Evolutionary conservation across 2,888 invertebrate genomes (phyloP), one percentile per base, ranked within the genome.

Genomic region (Aphrophora alni): DNA sequence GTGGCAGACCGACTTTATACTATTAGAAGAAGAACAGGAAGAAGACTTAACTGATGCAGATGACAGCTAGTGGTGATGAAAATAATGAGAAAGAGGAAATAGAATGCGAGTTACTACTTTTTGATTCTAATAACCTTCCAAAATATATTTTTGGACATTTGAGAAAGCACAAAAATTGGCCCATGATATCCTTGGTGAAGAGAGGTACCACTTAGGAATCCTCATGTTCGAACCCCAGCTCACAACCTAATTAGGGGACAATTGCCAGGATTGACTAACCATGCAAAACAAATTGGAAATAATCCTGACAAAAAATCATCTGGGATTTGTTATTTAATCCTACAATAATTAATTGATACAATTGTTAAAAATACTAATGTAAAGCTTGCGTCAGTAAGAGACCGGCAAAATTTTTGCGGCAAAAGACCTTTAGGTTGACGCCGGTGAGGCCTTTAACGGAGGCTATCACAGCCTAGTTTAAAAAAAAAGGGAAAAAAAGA

Each of bases 291-390:
- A 5, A 21, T 72, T 72, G 72, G 72, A 24, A 72, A 5, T 72
- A 72, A 72, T 4, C 72, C 72, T 7, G 72, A 21, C 10, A 72
- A 25, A 26, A 72, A 72, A 4, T 3, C 4, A 27, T 72, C 7
- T 72, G 72, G 72, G 72, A 72, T 26, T 5, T 72, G 7, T 25
- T 72, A 10, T 5, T 72, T 72, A 27, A 72, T 25, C 4, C 24
- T 21, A 26, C 72, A 10, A 21, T n/a, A n/a, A n/a, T n/a, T 72
- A 26, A 27, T 72, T 72, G 72, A 72, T 26, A 10, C 5, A 25
- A 72, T 72, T 72, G 72, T 72, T 26, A 25, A 21, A 10, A 72
- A 72, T 21, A 72, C 72, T 27, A 72, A 72, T 72, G 72, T 72
- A 25, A 72, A 72, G 12, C 24, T 72, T 10, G 38, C 33, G 8